Evolutionary conservation across 2,113 vertebrate genomes (phyloP), one percentile per base, ranked within the genome.

Genomic region (Oreochromis tanganicae): DNA sequence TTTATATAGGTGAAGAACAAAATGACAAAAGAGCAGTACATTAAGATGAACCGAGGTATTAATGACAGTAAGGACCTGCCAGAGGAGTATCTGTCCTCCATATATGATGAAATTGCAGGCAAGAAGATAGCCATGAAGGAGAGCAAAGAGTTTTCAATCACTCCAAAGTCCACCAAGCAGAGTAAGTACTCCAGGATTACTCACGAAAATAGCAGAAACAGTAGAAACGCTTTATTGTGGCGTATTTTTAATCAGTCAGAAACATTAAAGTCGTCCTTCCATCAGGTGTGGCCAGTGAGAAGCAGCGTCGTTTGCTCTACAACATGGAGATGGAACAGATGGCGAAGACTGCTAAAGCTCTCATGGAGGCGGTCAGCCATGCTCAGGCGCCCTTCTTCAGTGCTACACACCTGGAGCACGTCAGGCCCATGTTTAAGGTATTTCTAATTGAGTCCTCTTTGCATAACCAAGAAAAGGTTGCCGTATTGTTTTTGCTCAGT

Each of bases 321-420:
- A 99, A 99, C 91, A 16, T 99, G 97, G 98, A 99, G 93, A 99
- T 99, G 98, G 98, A 99, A 54, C 98, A 99, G 89, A 99, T 99
- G 98, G 98, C 98, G 0, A 99, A 98, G 95, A 99, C 98, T 0
- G 98, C 98, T 19, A 99, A 99, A 91, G 98, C 98, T 13, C 96
- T 99, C 46, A 99, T 99, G 98, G 98, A 99, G 92, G 98, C 98
- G 0, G 98, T 99, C 55, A 99, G 98, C 94, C 98, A 99, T 0
- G 98, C 98, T 16, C 98, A 99, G 94, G 97, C 98, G 0, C 97
- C 98, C 0, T 99, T 99, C 92, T 99, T 99, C 56, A 99, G 98
- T 0, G 98, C 98, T 38, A 99, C 98, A 4, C 98, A 99, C 91
- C 95, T 99, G 95, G 98, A 99, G 55, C 98, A 99, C 0, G 98